Base-by-base conservation (phyloP, 2,113 vertebrate species). In the Anoplopoma fimbria region DNA sequence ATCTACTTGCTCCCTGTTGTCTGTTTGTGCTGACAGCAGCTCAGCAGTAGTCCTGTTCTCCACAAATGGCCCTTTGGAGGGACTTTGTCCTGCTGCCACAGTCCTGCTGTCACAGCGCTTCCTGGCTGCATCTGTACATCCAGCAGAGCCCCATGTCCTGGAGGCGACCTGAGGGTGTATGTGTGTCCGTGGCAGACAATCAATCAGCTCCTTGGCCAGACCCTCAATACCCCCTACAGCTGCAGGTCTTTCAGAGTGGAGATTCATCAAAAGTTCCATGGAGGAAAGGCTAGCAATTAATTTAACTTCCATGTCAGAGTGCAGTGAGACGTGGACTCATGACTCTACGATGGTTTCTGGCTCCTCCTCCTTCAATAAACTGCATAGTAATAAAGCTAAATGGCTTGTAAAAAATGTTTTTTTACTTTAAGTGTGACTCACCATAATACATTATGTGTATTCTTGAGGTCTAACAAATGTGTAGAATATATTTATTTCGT, bases 321-420 rank as follows among this genome's bases (percentile, higher is more conserved):
- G 55, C 21, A 0, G 81, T 14, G 2, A 60, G 78, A 95, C 73
- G 0, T 94, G 60, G 0, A 90, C 90, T 15, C 98, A 97, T 0
- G 97, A 99, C 92, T 99, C 98, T 1, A 97, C 97, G 2, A 97
- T 89, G 0, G 95, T 98, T 90, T 98, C 97, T 0, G 93, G 67
- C 19, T 94, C 89, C 82, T 93, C 94, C 17, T 92, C 92, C 0
- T 45, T 13, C 42, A 45, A 14, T 4, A 45, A 45, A 14, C 42
- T 45, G 42, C 42, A 14, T 45, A 14, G 14, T 45, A 45, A 45
- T 14, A 45, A 12, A 15, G 13, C 42, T 45, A 13, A 15, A 45
- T 45, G 34, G 3, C 34, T 34, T 34, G 34, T 34, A 34, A 34
- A 34, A 34, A 34, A 7, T 34, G 34, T 34, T 34, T 34, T 45